Percentiles rank a stretch among this genome's conserved stretches.
Conservation (phyloP, 2,888 invertebrate species). For the Scaptomyza polygonia region DNA sequence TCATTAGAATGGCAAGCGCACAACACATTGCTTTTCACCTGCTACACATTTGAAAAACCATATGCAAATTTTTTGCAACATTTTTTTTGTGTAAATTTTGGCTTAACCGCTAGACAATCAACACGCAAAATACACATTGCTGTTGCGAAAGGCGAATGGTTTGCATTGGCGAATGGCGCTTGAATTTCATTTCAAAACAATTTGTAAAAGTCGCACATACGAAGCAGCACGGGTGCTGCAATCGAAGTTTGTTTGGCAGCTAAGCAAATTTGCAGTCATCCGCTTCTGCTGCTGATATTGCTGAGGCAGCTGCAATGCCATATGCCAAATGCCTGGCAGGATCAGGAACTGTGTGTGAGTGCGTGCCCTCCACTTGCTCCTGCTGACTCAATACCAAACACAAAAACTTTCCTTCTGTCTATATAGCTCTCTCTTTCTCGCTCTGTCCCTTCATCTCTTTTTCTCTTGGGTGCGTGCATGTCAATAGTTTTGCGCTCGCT, state of each 20-base stretch:
- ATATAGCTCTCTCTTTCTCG: neutral
- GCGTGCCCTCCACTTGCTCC: slow-evolving; percentile 34
- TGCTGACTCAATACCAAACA: slow-evolving; percentile 5
- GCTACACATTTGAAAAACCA: neutral
- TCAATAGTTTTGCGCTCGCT: slow-evolving; percentile 57
- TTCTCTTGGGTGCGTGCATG: slow-evolving; percentile 41
- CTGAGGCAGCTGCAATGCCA: slow-evolving; percentile 52
- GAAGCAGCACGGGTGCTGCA: slow-evolving; percentile 13
- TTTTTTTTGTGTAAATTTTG: slow-evolving; percentile 6
- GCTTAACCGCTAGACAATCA: slow-evolving; percentile 27
- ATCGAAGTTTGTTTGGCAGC: slow-evolving; percentile 79
- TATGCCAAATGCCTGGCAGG: slow-evolving; percentile 48
- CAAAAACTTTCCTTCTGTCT: neutral
- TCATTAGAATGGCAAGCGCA: neutral
- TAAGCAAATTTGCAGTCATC: slow-evolving; percentile 70
- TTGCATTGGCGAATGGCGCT: slow-evolving; percentile 17
- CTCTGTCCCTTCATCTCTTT: neutral
- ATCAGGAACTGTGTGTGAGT: slow-evolving; percentile 32
- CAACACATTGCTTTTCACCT: neutral
- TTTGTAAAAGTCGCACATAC: slow-evolving; percentile 72
- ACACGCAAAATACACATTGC: slow-evolving; percentile 19
- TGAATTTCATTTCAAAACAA: slow-evolving; percentile 80
- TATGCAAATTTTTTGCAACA: neutral
- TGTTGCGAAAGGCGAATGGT: neutral
- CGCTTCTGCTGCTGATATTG: slow-evolving; percentile 48